Base-by-base conservation (phyloP, 2,888 invertebrate species). In the Ferrisia virgata region DNA sequence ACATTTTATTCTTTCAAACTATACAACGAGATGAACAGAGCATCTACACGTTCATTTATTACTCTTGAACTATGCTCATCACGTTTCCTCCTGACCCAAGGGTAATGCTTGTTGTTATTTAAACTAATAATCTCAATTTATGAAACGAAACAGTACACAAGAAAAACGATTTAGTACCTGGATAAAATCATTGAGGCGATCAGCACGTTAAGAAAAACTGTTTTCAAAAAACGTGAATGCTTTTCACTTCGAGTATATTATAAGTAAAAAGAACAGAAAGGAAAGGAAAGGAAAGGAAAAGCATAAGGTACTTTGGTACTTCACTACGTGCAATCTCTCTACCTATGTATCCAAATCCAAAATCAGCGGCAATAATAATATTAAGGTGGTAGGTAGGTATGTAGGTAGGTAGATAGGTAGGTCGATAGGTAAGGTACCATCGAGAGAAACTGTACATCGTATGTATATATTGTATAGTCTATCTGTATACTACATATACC, bases 361-460 rank as follows among this genome's bases (percentile, higher is more conserved):
- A 76, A 76, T 76, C 72, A 76, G 28, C 11, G 36, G 72, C 18
- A 76, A 36, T 76, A 76, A 76, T 76, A 76, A 76, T 76, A 76
- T 36, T 76, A 76, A 76, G 72, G 18, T 76, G 22, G 22, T 8
- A 22, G 47, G 6, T 18, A 6, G 53, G n/a, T n/a, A n/a, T n/a
- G n/a, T n/a, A n/a, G n/a, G n/a, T n/a, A n/a, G n/a, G n/a, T n/a
- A n/a, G n/a, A n/a, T 76, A 76, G 36, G 72, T 2, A 36, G 22
- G 22, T 8, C 5, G 47, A 3, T 18, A 6, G 53, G 18, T 22
- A 6, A 53, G 53, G 53, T 53, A 53, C 53, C 53, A 53, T 6
- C 53, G 22, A 76, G 18, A 72, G 72, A 31, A 69, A 69, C 31
- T 15, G 4, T 28, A 11, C 64, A 25, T 22, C 13, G 2, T 40